Evolutionary conservation across 2,797 vertebrate species (phyloP).

Genomic region (Scolopax rusticola): DNA sequence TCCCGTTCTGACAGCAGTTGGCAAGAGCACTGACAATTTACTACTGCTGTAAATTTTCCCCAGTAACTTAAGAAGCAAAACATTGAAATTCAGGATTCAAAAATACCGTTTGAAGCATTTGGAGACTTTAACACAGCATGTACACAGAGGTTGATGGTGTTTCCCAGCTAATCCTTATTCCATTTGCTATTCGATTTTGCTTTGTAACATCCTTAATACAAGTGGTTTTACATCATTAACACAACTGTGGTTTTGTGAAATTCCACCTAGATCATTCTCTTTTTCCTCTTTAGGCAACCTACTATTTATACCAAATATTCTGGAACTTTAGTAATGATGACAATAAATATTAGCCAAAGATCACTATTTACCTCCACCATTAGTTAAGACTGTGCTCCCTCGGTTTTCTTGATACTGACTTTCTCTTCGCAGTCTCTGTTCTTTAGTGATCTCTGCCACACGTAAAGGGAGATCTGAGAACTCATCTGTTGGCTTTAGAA

Average conservation of each 20-base stretch:
- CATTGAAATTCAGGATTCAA: neutral
- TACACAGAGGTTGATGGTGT: neutral
- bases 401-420: slow-evolving; percentile 82
- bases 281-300: neutral
- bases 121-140: neutral
- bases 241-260: neutral
- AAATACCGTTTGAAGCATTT: neutral
- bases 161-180: neutral
- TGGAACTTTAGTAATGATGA: neutral
- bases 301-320: neutral
- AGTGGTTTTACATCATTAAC: neutral
- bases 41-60: neutral
- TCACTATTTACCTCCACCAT: slow-evolving; percentile 86
- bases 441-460: slow-evolving; percentile 89
- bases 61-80: neutral
- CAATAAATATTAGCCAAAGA: neutral
- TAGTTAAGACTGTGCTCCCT: slow-evolving; percentile 79
- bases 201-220: neutral
- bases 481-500: slow-evolving; percentile 90
- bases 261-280: neutral
- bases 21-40: neutral
- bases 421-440: slow-evolving; percentile 87
- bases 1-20: accelerated
- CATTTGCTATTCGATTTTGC: neutral
- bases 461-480: slow-evolving; percentile 88